Evolutionary conservation across 2,113 vertebrate genomes (phyloP).

Genomic region (Gallinago paraguaiae): DNA sequence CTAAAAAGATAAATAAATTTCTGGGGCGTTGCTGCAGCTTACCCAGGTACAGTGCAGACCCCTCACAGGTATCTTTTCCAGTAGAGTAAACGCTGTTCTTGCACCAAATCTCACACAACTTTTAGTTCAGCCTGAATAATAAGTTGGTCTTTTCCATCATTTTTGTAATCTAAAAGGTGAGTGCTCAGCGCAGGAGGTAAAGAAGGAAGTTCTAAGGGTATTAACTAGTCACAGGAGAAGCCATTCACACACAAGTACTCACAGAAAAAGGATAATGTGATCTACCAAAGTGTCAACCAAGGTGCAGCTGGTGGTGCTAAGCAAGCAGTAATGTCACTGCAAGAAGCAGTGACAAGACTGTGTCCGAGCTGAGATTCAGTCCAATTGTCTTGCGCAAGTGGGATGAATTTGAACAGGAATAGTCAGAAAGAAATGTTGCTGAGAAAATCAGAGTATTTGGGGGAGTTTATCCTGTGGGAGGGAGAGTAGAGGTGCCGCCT

Average conservation of each 20-base stretch:
- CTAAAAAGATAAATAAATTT: neutral
- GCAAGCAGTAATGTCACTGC: neutral
- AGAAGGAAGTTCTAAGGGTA: neutral
- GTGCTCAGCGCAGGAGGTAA: neutral
- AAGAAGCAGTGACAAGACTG: neutral
- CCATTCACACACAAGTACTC: neutral
- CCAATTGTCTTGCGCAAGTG: neutral
- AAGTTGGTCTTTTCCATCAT: accelerated
- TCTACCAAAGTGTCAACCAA: neutral
- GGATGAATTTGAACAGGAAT: neutral
- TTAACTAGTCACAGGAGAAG: neutral
- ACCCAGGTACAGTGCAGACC: neutral
- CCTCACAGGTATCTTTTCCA: neutral
- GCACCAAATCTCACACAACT: neutral
- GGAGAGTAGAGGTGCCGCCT: neutral
- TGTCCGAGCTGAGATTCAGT: neutral
- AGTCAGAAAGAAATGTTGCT: neutral
- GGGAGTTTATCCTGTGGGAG: neutral
- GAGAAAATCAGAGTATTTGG: neutral
- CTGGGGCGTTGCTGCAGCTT: neutral
- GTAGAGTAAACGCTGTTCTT: neutral
- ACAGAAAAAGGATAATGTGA: neutral
- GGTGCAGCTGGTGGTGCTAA: neutral
- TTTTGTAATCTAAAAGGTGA: neutral
- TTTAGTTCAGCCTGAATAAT: neutral